These are phyloP conservation scores for Mylabris sibirica DNA, from an alignment of 2,888 invertebrate species.

Conservation along the genomic window DNA sequence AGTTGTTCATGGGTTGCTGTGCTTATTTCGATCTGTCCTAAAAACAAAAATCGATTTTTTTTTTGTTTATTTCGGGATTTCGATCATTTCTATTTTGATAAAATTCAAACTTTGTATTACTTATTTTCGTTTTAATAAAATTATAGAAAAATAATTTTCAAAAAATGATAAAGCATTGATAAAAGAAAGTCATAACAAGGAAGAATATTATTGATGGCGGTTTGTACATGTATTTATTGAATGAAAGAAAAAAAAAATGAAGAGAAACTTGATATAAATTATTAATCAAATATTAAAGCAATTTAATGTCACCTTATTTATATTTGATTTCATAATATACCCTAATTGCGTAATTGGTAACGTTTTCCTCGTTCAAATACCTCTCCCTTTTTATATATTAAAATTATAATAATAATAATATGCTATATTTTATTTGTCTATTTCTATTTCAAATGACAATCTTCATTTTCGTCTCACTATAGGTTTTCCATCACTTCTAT, in stretches of 20 bases:
- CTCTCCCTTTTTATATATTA: neutral
- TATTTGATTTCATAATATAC: constrained; percentile 13
- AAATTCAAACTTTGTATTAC: neutral
- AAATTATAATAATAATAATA: neutral
- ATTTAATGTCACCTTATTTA: constrained; percentile 12
- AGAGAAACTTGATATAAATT: constrained; percentile 12
- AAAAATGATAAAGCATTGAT: neutral
- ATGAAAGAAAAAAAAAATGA: neutral
- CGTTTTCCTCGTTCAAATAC: neutral
- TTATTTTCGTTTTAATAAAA: neutral
- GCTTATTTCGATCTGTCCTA: neutral
- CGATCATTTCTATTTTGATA: constrained; percentile 8
- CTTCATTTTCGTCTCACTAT: neutral
- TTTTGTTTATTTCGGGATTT: neutral
- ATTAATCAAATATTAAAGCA: constrained; percentile 9
- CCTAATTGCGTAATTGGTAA: constrained; percentile 10
- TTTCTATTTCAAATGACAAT: neutral
- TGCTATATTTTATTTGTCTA: neutral
- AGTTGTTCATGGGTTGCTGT: neutral
- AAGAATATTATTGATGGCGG: neutral
- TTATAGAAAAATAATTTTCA: neutral
- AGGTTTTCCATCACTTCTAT: neutral
- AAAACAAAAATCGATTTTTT: neutral
- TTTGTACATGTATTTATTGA: neutral
- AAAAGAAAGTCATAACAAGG: neutral